These are phyloP conservation scores for Triops longicaudatus DNA, from an alignment of 1,140 invertebrate species.

Conservation along the genomic window DNA sequence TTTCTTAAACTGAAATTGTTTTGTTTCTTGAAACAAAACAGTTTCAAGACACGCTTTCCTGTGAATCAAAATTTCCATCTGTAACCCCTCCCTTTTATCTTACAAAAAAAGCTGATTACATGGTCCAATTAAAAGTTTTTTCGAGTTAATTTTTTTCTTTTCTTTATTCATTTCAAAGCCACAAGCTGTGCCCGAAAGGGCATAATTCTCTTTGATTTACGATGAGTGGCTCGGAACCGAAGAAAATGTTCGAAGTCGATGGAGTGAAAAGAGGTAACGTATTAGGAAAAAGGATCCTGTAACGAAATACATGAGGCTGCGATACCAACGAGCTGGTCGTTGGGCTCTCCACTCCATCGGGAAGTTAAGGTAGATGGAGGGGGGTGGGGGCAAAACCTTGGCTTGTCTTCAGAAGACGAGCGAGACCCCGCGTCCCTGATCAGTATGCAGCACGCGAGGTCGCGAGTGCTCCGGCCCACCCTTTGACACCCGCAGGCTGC, in stretches of 20 bases:
- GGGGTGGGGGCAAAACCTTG: neutral
- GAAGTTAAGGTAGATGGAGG: neutral
- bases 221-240: neutral
- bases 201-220: neutral
- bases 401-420: conserved; percentile 9
- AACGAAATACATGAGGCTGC: conserved; percentile 10
- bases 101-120: neutral
- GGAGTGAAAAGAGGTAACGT: conserved; percentile 2
- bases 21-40: neutral
- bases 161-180: neutral
- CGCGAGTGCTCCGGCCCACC: conserved; percentile 25
- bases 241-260: neutral
- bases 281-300: neutral
- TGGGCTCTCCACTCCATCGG: too few relatives aligned
- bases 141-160: neutral
- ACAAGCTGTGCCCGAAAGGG: neutral
- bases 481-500: conserved; percentile 20
- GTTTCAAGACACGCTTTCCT: neutral
- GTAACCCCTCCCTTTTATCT: too few relatives aligned
- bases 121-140: conserved; percentile 9
- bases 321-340: neutral
- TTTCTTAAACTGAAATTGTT: too few relatives aligned
- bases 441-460: conserved; percentile 30
- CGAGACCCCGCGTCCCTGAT: conserved; percentile 15
- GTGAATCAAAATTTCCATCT: too few relatives aligned